These are phyloP conservation scores for Thamnophis sirtalis DNA, from an alignment of 2,113 vertebrate species.

Conservation along the genomic window DNA sequence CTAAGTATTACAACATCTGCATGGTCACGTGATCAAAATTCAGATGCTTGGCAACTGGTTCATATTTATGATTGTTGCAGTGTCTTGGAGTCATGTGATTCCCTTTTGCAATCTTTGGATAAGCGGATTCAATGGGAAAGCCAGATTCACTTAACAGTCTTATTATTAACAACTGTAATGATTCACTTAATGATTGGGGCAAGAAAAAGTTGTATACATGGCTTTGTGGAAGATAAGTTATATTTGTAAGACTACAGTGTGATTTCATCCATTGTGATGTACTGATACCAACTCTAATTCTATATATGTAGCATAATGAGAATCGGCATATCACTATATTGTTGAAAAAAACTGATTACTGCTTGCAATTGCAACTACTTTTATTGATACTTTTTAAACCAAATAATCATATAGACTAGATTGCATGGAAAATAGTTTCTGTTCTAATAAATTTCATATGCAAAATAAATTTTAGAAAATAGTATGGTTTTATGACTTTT, in stretches of 20 bases:
- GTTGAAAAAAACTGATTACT: background rate
- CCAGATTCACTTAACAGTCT: no score
- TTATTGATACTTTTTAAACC: background rate
- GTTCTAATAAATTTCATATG: background rate
- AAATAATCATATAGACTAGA: background rate
- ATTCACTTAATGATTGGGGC: no score
- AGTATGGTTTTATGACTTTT: background rate
- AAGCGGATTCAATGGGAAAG: no score
- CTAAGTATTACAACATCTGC: no score
- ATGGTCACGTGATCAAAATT: no score
- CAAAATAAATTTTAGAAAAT: background rate
- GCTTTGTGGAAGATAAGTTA: background rate
- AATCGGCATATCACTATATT: background rate
- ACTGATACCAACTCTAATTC: background rate
- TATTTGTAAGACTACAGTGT: background rate
- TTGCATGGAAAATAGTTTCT: background rate
- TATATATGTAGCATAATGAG: background rate
- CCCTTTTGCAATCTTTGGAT: no score
- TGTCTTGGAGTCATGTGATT: no score
- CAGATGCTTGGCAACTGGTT: no score
- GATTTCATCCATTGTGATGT: background rate
- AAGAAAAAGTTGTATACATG: no score
- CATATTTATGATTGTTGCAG: no score
- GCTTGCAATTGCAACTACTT: background rate
- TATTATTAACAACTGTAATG: no score